Conservation (phyloP, 2,797 vertebrate genomes). For the Gymnothorax javanicus region DNA sequence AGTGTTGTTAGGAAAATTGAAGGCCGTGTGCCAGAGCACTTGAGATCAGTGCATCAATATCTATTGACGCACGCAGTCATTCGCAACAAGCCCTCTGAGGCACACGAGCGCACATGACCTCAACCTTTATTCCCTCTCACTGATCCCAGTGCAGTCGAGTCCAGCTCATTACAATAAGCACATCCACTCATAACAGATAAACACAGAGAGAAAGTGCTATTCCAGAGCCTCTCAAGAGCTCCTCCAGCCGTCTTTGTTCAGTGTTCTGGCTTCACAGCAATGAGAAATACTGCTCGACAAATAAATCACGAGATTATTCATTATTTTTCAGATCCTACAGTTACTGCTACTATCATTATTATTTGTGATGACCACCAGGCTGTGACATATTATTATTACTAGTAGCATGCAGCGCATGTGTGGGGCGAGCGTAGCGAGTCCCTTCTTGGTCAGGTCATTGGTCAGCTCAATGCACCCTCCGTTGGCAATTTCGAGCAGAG, state of each 20-base stretch:
- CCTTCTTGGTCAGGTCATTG: too few species aligned
- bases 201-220: neutral
- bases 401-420: too few species aligned
- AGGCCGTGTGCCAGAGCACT: slow-evolving; percentile 57
- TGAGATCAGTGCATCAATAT: slow-evolving; percentile 67
- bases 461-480: too few species aligned
- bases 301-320: neutral
- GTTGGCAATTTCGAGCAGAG: too few species aligned
- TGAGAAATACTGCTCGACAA: neutral
- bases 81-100: slow-evolving; percentile 46
- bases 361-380: too few species aligned
- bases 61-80: slow-evolving; percentile 67
- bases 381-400: too few species aligned
- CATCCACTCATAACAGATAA: slow-evolving; percentile 63
- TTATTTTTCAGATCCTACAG: too few species aligned
- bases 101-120: slow-evolving; percentile 44
- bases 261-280: neutral
- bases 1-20: slow-evolving; percentile 59
- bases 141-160: slow-evolving; percentile 62
- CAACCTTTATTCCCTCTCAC: slow-evolving; percentile 58
- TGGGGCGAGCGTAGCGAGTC: too few species aligned
- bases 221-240: neutral
- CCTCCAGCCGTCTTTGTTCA: neutral
- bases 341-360: too few species aligned
- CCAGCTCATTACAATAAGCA: slow-evolving; percentile 39